These are phyloP conservation scores for Rhinichthys klamathensis DNA, from an alignment of 2,113 vertebrate species.

Conservation along the genomic window DNA sequence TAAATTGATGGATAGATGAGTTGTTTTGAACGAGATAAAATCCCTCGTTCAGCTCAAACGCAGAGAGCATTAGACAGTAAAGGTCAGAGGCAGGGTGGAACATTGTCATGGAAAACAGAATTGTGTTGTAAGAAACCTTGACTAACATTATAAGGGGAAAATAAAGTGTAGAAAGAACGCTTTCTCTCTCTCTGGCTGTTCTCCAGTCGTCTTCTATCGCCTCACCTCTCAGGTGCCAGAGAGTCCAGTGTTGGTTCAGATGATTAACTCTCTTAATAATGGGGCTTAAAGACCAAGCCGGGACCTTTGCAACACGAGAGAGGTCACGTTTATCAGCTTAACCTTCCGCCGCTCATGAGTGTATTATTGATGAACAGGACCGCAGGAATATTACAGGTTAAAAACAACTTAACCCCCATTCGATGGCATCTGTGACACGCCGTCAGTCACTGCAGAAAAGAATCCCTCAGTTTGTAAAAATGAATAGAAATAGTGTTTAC, in stretches of 20 bases:
- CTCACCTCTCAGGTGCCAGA: constrained; percentile 5
- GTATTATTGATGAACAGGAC: constrained; percentile 22
- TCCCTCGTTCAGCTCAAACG: neutral
- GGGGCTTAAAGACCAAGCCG: constrained; percentile 25
- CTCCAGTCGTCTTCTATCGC: neutral
- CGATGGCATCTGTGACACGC: neutral
- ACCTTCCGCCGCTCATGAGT: constrained; percentile 9
- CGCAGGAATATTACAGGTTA: constrained; percentile 13
- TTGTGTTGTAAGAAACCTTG: neutral
- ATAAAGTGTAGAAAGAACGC: neutral
- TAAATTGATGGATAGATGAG: too few species aligned
- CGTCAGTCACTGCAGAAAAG: neutral
- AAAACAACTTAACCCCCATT: constrained; percentile 28
- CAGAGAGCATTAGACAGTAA: neutral
- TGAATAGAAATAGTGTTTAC: neutral
- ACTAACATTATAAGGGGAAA: neutral
- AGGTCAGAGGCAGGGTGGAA: neutral
- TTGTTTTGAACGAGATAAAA: neutral
- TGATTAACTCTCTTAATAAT: constrained; percentile 39
- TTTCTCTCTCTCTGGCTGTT: neutral
- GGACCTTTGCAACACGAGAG: constrained; percentile 17
- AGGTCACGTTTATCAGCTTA: constrained; percentile 34
- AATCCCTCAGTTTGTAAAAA: neutral
- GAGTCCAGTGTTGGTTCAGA: constrained; percentile 4
- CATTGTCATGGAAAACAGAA: neutral